Evolutionary conservation across 2,888 invertebrate species (phyloP), one percentile per base, ranked within the genome.

Genomic region (Acanthopleura granulata): DNA sequence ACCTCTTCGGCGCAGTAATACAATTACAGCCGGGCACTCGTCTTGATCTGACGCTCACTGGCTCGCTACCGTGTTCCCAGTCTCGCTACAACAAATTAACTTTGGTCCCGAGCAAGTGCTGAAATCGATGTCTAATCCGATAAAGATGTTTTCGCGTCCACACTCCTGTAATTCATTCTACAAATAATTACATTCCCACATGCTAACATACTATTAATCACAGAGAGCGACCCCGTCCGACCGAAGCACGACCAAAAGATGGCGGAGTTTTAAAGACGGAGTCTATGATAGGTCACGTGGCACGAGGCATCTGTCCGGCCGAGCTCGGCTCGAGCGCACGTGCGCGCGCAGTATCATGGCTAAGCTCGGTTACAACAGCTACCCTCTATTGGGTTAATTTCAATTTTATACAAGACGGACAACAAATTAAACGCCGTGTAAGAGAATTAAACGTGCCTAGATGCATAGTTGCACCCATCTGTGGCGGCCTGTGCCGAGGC

Each of bases 171-270:
- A 27, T 66, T 27, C 66, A 66, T 66, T 66, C 66, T 66, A 27
- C 66, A 66, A 66, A 66, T 66, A 66, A 66, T 66, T 66, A 66
- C 66, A 66, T 66, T 66, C 66, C 66, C 66, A 27, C 66, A 66
- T 66, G 66, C 66, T 66, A 66, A 66, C 66, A 66, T 22, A 27
- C 66, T 66, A 66, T 66, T 66, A 66, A 66, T 66, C 66, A 66
- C 22, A 66, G 29, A 16, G 29, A 66, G 14, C 66, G 66, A 66
- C 66, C 27, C 25, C 22, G 27, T 22, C 57, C 25, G 27, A 27
- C 22, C 29, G 25, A 66, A 25, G 22, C 25, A 27, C 22, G 25
- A 16, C 66, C 66, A 27, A 27, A 22, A 15, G 25, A 66, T 66
- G 22, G 22, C 16, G 18, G 29, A 66, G 25, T 66, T 66, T 27